Percentiles rank a stretch among this genome's conserved stretches.
Conservation (phyloP, 2,888 invertebrate species). For the Nyleta sp. region DNA sequence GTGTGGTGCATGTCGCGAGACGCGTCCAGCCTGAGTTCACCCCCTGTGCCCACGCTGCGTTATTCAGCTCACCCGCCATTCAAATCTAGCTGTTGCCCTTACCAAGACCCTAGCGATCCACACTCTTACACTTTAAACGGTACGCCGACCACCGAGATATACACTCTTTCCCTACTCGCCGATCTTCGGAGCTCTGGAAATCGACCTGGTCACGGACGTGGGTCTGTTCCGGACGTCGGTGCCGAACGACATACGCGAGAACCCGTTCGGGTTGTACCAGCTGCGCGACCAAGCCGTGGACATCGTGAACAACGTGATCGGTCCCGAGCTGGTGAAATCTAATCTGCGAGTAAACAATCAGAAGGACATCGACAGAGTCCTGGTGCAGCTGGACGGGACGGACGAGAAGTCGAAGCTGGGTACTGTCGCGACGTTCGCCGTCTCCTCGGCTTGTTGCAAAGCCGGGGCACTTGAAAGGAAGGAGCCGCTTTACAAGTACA, state of each 20-base stretch:
- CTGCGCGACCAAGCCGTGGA: slow-evolving; percentile 76
- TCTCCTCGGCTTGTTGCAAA: slow-evolving; percentile 78
- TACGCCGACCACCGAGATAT: too few species aligned
- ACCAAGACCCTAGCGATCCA: too few species aligned
- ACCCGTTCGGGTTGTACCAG: slow-evolving; percentile 73
- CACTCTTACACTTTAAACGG: too few species aligned
- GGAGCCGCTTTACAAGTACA: slow-evolving; percentile 77
- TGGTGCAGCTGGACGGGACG: slow-evolving; percentile 75
- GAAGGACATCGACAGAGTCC: slow-evolving; percentile 74
- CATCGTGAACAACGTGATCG: slow-evolving; percentile 76
- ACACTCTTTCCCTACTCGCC: too few species aligned
- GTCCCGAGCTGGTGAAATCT: slow-evolving; percentile 76
- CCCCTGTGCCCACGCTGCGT: too few species aligned
- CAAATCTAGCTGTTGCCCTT: too few species aligned
- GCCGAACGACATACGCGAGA: slow-evolving; percentile 69
- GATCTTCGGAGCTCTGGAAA: too few species aligned
- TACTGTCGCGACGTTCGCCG: slow-evolving; percentile 75
- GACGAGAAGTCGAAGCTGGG: slow-evolving; percentile 78
- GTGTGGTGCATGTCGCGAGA: too few species aligned
- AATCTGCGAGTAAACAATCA: slow-evolving; percentile 76
- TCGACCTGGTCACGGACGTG: slow-evolving; percentile 78
- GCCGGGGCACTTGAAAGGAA: slow-evolving; percentile 77
- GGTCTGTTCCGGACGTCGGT: slow-evolving; percentile 77
- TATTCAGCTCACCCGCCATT: too few species aligned
- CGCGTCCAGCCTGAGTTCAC: too few species aligned